Percentiles rank a stretch among this genome's conserved stretches.
Conservation (phyloP, 2,888 invertebrate genomes). For the Thyatira batis region DNA sequence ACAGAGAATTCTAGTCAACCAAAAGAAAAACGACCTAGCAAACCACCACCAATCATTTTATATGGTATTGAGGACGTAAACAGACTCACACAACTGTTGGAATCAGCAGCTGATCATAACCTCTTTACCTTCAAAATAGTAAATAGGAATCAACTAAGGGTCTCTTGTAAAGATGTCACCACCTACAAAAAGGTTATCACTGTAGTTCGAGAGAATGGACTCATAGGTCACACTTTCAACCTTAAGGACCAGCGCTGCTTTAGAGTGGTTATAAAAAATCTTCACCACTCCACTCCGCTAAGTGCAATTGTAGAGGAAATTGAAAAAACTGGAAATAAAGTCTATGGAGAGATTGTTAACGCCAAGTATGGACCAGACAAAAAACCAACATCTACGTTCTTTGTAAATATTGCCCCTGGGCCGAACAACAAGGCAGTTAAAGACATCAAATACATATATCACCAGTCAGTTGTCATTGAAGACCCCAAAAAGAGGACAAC, state of each 20-base stretch:
- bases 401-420: conserved; percentile 19
- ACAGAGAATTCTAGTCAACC: too few relatives aligned
- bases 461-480: conserved; percentile 19
- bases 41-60: too few relatives aligned
- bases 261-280: background rate
- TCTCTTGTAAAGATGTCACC: too few relatives aligned
- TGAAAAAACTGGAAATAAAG: background rate
- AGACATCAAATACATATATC: conserved; percentile 14
- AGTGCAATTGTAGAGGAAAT: too few relatives aligned
- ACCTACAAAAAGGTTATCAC: background rate
- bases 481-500: conserved; percentile 19
- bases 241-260: background rate
- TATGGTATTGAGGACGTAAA: too few relatives aligned
- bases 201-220: too few relatives aligned
- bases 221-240: too few relatives aligned
- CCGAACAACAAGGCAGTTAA: conserved; percentile 18
- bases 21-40: too few relatives aligned
- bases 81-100: too few relatives aligned
- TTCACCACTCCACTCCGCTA: background rate
- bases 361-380: conserved; percentile 7
- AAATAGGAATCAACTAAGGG: too few relatives aligned
- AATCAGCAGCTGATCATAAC: too few relatives aligned
- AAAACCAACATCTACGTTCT: conserved; percentile 9
- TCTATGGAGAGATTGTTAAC: background rate
- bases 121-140: too few relatives aligned